Evolutionary conservation across 2,113 vertebrate species (phyloP).

Genomic region (Sclerurus mexicanus): DNA sequence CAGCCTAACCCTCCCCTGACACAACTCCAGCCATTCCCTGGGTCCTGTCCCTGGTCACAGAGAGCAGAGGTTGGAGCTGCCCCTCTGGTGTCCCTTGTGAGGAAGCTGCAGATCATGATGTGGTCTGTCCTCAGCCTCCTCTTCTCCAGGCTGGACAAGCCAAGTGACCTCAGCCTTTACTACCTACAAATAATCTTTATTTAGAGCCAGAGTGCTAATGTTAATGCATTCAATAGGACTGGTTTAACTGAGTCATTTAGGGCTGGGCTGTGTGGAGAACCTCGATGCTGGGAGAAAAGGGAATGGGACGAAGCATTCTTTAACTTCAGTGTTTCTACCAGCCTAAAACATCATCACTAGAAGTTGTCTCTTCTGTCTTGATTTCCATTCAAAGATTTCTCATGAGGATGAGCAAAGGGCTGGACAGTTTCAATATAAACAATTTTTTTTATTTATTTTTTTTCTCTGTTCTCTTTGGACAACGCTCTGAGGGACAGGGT

Average conservation of each 20-base stretch:
- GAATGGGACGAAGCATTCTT: background rate
- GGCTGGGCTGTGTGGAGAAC: background rate
- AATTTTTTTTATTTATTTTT: background rate
- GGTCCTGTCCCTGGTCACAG: background rate
- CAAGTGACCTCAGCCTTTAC: background rate
- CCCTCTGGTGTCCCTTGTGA: background rate
- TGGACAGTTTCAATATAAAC: constrained; percentile 13
- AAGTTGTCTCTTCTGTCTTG: background rate
- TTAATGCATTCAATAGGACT: background rate
- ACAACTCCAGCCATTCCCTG: background rate
- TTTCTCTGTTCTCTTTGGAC: background rate
- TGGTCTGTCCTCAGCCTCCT: background rate
- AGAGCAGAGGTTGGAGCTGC: background rate
- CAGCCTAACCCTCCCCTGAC: background rate
- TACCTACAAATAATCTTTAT: background rate
- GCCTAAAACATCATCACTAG: background rate
- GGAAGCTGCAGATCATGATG: background rate
- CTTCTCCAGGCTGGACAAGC: background rate
- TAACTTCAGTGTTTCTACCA: background rate
- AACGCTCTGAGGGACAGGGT: background rate
- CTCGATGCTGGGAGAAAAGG: background rate
- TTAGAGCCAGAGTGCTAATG: background rate
- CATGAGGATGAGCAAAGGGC: background rate
- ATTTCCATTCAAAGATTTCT: background rate
- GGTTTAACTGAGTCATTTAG: background rate